These are phyloP conservation scores for Agonopterix heracliana DNA, from an alignment of 2,888 invertebrate genomes.

Conservation along the genomic window DNA sequence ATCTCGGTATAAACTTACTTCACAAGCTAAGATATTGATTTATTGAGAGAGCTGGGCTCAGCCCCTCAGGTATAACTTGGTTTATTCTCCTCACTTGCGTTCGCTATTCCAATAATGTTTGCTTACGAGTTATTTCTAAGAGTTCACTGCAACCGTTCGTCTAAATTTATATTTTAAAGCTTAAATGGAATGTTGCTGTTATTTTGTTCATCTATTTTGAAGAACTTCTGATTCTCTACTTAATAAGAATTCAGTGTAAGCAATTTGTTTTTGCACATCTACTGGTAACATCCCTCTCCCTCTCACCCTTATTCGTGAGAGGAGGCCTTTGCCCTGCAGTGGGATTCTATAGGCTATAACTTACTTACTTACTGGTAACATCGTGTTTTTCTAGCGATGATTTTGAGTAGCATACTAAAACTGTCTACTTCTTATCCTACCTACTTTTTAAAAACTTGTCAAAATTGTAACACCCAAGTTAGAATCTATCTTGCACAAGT, in stretches of 20 bases:
- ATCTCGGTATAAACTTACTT: conserved; percentile 62
- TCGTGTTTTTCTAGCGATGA: no score
- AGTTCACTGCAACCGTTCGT: neutral
- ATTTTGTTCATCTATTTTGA: no score
- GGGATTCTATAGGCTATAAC: no score
- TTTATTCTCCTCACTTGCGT: conserved; percentile 14
- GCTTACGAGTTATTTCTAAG: conserved; percentile 16
- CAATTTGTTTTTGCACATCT: no score
- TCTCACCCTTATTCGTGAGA: no score
- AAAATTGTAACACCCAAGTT: neutral
- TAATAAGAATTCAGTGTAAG: no score
- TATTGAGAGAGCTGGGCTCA: conserved; percentile 32
- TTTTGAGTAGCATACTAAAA: no score
- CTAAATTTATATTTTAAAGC: neutral
- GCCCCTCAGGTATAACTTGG: conserved; percentile 48
- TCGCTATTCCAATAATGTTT: conserved; percentile 23
- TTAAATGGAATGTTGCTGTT: neutral
- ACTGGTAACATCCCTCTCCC: no score
- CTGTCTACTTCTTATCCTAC: no score
- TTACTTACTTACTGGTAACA: no score
- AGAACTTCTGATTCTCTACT: no score
- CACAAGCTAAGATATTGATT: conserved; percentile 64
- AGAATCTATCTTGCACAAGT: conserved; percentile 11
- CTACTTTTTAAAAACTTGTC: neutral
- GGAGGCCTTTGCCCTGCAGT: no score